Conservation (phyloP, 1,140 invertebrate genomes). For the Druon quercuslanigerum region DNA sequence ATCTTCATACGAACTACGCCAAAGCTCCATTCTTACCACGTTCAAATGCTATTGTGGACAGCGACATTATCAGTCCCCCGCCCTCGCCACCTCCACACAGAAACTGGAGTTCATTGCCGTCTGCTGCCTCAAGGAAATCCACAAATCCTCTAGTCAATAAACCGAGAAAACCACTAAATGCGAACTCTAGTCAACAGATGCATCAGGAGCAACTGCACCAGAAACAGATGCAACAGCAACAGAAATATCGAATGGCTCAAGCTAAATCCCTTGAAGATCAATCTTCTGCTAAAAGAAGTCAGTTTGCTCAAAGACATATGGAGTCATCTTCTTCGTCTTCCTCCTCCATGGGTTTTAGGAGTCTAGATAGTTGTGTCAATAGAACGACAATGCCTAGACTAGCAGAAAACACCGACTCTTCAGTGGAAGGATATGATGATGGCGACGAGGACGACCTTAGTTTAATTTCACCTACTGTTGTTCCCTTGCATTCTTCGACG, state of each 20-base stretch:
- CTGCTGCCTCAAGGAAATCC: constrained; percentile 55
- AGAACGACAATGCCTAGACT: constrained; percentile 75
- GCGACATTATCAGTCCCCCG: constrained; percentile 76
- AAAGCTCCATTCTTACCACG: constrained; percentile 76
- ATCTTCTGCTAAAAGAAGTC: constrained; percentile 70
- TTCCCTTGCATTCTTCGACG: constrained; percentile 63
- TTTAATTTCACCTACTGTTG: constrained; percentile 50
- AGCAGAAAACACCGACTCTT: constrained; percentile 78
- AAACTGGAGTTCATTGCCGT: constrained; percentile 68
- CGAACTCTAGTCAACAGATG: constrained; percentile 36
- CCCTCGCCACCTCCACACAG: constrained; percentile 67
- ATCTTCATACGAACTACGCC: constrained; percentile 58
- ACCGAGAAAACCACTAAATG: constrained; percentile 49
- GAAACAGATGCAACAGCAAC: constrained; percentile 49
- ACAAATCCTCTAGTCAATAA: constrained; percentile 46
- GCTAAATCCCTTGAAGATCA: constrained; percentile 78
- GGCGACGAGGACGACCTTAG: constrained; percentile 77
- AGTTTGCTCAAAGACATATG: constrained; percentile 75
- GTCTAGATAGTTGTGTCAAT: constrained; percentile 76
- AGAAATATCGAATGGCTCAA: constrained; percentile 73
- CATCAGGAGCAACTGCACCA: constrained; percentile 50
- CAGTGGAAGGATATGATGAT: constrained; percentile 77
- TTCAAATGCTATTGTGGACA: constrained; percentile 77
- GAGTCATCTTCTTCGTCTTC: constrained; percentile 78
- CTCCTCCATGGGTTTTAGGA: constrained; percentile 77